Percentiles rank a stretch among this genome's conserved stretches.
These are phyloP conservation scores for Paguma larvata DNA, from an alignment of 2,797 vertebrate species.

Conservation along the genomic window DNA sequence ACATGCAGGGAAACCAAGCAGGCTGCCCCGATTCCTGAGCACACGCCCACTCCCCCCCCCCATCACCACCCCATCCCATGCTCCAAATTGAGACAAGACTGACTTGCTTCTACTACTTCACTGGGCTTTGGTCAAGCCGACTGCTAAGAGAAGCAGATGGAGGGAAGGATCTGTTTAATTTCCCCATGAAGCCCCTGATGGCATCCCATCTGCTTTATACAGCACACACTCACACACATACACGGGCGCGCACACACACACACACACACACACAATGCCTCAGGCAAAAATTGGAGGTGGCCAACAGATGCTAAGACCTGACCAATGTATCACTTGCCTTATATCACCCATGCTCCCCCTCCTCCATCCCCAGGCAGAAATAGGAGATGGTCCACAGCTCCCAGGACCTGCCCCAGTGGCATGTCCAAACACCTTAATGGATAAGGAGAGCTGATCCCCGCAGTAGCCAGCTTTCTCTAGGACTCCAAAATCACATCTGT, in stretches of 20 bases:
- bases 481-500: constrained; percentile 63
- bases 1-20: background rate
- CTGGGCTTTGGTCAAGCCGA: constrained; percentile 38
- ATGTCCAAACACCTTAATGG: background rate
- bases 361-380: background rate
- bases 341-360: background rate
- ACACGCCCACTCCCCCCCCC: background rate
- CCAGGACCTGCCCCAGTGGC: background rate
- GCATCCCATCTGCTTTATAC: constrained; percentile 60
- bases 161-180: constrained; percentile 49
- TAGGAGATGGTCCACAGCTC: background rate
- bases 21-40: background rate
- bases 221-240: background rate
- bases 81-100: background rate
- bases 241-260: background rate
- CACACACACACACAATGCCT: background rate
- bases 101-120: background rate
- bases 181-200: constrained; percentile 52
- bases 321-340: background rate
- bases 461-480: background rate
- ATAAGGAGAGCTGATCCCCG: background rate
- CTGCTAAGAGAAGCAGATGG: constrained; percentile 68
- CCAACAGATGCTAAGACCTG: background rate
- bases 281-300: background rate
- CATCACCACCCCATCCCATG: accelerated